These are phyloP conservation scores for Meteorus cinctellus DNA, from an alignment of 2,888 invertebrate genomes.

Conservation along the genomic window DNA sequence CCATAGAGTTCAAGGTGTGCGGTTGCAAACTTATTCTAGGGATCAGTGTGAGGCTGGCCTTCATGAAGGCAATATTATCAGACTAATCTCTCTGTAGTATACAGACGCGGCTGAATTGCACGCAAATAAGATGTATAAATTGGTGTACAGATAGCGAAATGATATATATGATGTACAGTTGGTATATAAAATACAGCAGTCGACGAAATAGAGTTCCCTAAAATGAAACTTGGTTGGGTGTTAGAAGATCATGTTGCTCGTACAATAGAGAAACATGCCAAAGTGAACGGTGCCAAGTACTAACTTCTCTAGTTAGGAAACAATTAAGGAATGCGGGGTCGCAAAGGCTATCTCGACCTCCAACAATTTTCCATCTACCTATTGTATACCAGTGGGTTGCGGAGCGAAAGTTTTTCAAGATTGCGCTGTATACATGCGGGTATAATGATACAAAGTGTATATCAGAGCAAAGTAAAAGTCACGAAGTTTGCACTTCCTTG, in stretches of 20 bases:
- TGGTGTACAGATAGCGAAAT: slow-evolving; percentile 28
- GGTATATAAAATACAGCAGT: not conserved
- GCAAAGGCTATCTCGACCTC: slow-evolving; percentile 53
- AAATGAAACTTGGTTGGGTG: slow-evolving; percentile 15
- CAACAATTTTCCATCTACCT: slow-evolving; percentile 18
- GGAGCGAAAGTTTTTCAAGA: slow-evolving; percentile 4
- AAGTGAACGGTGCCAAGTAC: slow-evolving; percentile 55
- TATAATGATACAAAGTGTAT: slow-evolving; percentile 11
- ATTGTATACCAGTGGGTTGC: not conserved
- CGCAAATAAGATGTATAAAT: slow-evolving; percentile 6
- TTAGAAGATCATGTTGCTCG: not conserved
- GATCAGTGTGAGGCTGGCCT: slow-evolving; percentile 48
- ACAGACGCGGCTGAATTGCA: slow-evolving; percentile 49
- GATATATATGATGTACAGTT: slow-evolving; percentile 23
- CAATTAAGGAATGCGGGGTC: slow-evolving; percentile 69
- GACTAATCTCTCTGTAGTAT: slow-evolving; percentile 68
- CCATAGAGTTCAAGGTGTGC: slow-evolving; percentile 45
- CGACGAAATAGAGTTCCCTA: not conserved
- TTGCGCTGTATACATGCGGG: slow-evolving; percentile 27
- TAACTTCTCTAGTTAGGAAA: slow-evolving; percentile 69
- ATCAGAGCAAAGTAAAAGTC: not conserved
- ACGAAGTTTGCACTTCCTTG: not conserved
- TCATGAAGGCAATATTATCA: slow-evolving; percentile 60
- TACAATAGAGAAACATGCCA: slow-evolving; percentile 22
- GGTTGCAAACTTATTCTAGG: slow-evolving; percentile 43